phyloP scores from a whole-genome alignment of 2,797 vertebrate genomes.

The Mormyrus hasselquistii region DNA sequence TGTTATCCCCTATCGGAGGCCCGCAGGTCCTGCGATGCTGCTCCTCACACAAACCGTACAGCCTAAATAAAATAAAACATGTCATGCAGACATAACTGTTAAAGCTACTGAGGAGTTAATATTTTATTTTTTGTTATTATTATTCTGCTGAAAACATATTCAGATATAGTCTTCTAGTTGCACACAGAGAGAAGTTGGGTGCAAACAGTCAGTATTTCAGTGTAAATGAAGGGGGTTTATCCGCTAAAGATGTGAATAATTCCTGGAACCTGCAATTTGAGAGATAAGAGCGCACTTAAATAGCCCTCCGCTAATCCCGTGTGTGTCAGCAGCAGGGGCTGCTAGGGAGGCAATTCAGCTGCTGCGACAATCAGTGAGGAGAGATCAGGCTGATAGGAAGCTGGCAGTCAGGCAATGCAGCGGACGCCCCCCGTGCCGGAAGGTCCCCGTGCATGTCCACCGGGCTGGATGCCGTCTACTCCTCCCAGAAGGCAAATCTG shows the following conservation, averaged over 20 bases:
- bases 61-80: background rate
- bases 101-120: background rate
- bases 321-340: background rate
- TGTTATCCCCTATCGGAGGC: background rate
- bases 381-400: background rate
- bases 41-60: background rate
- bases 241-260: background rate
- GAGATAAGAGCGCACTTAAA: background rate
- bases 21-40: background rate
- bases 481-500: background rate
- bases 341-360: background rate
- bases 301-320: background rate
- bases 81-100: background rate
- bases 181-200: background rate
- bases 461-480: background rate
- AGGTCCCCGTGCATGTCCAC: background rate
- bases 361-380: background rate
- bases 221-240: background rate
- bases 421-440: background rate
- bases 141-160: background rate
- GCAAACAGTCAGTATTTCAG: background rate
- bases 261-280: conserved; percentile 2
- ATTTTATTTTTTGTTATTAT: background rate
- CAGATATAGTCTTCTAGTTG: background rate
- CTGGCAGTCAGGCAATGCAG: background rate